Evolutionary conservation across 2,797 vertebrate genomes (phyloP).

Genomic region (Chromis chromis): DNA sequence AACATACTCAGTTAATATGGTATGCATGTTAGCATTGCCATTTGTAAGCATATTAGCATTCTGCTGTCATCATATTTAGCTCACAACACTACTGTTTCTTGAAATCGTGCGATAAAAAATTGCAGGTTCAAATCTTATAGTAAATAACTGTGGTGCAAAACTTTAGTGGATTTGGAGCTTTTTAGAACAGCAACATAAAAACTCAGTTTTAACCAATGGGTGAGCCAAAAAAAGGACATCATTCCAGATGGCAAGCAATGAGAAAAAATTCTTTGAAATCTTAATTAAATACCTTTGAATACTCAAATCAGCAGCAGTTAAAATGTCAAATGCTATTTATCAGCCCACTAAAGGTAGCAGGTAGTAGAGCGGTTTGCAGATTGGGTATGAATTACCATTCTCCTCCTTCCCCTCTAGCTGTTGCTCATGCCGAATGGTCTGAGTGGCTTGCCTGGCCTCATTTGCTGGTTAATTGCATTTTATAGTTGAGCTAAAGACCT

Average conservation of each 20-base stretch:
- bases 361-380: constrained; percentile 76
- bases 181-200: constrained; percentile 11
- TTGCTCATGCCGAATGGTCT: constrained; percentile 88
- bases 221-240: constrained; percentile 5
- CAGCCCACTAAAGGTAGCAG: constrained; percentile 66
- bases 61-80: too few species aligned
- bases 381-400: constrained; percentile 80
- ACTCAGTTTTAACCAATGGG: constrained; percentile 15
- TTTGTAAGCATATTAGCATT: too few species aligned
- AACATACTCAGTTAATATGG: neutral
- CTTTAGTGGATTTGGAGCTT: neutral
- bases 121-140: too few species aligned
- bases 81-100: too few species aligned
- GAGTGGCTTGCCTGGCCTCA: constrained; percentile 90
- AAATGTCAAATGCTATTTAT: constrained; percentile 80
- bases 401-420: constrained; percentile 83
- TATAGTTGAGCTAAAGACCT: constrained; percentile 89
- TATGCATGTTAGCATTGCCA: neutral
- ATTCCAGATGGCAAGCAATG: constrained; percentile 1
- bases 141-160: neutral
- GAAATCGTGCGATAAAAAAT: too few species aligned
- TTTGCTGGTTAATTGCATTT: constrained; percentile 96
- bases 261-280: constrained; percentile 37
- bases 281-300: constrained; percentile 69
- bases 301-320: constrained; percentile 71